Conservation (phyloP, 1,140 invertebrate genomes). For the Hyles euphorbiae region DNA sequence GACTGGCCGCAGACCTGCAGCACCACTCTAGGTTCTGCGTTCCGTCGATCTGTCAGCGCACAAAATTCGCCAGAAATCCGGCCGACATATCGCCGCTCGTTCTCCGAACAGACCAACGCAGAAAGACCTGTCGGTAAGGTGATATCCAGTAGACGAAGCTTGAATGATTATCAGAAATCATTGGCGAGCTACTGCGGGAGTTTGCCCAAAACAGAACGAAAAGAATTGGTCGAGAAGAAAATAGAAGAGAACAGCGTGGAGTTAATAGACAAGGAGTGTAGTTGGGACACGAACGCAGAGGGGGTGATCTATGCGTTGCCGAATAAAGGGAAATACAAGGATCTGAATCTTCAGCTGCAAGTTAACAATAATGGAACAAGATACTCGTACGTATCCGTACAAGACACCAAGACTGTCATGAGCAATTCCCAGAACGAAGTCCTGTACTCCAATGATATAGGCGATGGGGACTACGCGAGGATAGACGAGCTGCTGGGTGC, state of each 20-base stretch:
- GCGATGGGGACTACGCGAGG: slow-evolving; percentile 63
- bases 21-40: slow-evolving; percentile 68
- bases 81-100: slow-evolving; percentile 79
- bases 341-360: slow-evolving; percentile 69
- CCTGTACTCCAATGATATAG: slow-evolving; percentile 60
- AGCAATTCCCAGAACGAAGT: slow-evolving; percentile 67
- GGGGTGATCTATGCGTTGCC: slow-evolving; percentile 73
- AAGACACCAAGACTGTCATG: slow-evolving; percentile 66
- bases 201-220: slow-evolving; percentile 33
- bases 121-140: slow-evolving; percentile 71
- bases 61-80: slow-evolving; percentile 72
- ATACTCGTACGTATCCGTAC: slow-evolving; percentile 68
- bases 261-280: slow-evolving; percentile 62
- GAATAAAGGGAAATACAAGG: slow-evolving; percentile 73
- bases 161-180: slow-evolving; percentile 77
- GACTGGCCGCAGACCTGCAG: slow-evolving; percentile 62
- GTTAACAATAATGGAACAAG: slow-evolving; percentile 69
- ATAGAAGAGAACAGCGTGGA: slow-evolving; percentile 45
- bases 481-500: slow-evolving; percentile 65
- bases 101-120: slow-evolving; percentile 77
- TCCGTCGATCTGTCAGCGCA: slow-evolving; percentile 68
- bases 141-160: slow-evolving; percentile 75
- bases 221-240: slow-evolving; percentile 34
- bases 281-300: slow-evolving; percentile 70
- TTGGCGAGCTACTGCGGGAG: slow-evolving; percentile 51